Evolutionary conservation across 2,113 vertebrate species (phyloP).

Genomic region (Erythrocercus mccallii): DNA sequence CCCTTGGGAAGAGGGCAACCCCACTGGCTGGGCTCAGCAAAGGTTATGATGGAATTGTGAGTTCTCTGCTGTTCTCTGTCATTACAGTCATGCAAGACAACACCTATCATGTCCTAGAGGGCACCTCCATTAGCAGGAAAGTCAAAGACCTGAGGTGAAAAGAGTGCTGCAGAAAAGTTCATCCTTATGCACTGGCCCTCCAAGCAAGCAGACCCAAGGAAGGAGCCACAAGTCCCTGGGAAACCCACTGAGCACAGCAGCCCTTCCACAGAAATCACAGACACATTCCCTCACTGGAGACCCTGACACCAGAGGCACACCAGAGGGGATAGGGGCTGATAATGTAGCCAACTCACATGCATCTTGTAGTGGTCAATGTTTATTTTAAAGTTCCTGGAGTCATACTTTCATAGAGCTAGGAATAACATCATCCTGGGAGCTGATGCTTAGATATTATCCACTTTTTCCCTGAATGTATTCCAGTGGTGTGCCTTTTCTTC

Average conservation of each 20-base stretch:
- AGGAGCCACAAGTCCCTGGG: not conserved
- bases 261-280: not conserved
- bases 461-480: not conserved
- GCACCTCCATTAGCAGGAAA: not conserved
- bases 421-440: not conserved
- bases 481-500: not conserved
- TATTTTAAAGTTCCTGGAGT: conserved; percentile 10
- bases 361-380: not conserved
- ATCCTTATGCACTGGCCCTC: not conserved
- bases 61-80: fast-evolving
- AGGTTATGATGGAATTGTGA: not conserved
- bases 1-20: not conserved
- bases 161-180: not conserved
- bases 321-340: not conserved
- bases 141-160: not conserved
- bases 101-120: fast-evolving
- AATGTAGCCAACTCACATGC: not conserved
- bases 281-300: not conserved
- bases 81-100: not conserved
- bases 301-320: not conserved
- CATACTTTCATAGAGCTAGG: not conserved
- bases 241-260: not conserved
- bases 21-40: not conserved
- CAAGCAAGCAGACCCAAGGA: not conserved
- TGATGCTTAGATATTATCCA: not conserved